Conservation (phyloP, 30 jellyfish, hydroid and myxozoan genomes). For the Morbakka virulenta region DNA sequence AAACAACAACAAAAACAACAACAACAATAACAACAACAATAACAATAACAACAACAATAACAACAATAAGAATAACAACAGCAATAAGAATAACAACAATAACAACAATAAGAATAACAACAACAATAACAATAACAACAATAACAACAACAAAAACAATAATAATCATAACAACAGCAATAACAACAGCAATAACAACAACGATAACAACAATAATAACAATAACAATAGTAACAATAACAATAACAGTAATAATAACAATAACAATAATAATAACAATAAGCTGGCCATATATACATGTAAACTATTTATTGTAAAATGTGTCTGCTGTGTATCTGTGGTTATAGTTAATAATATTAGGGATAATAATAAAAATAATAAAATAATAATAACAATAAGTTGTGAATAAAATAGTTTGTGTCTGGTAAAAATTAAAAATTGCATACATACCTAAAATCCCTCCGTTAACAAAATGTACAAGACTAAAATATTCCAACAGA, state of each 20-base stretch:
- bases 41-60: background rate
- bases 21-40: no score
- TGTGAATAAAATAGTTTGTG: background rate
- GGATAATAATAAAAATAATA: background rate
- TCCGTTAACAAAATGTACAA: constrained; percentile 95
- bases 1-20: no score
- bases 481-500: constrained; percentile 92
- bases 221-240: background rate
- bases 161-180: no score
- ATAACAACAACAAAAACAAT: no score
- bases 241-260: background rate
- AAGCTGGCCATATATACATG: no score
- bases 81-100: no score
- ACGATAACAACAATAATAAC: background rate
- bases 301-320: no score
- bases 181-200: background rate
- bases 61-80: no score
- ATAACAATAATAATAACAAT: no score
- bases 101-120: no score
- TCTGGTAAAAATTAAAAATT: background rate
- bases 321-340: no score
- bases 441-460: constrained; percentile 88
- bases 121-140: no score
- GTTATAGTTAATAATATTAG: background rate
- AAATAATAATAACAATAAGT: background rate